Percentiles rank a stretch among this genome's conserved stretches.
phyloP scores from a whole-genome alignment of 2,797 vertebrate species.

The Notolabrus celidotus region DNA sequence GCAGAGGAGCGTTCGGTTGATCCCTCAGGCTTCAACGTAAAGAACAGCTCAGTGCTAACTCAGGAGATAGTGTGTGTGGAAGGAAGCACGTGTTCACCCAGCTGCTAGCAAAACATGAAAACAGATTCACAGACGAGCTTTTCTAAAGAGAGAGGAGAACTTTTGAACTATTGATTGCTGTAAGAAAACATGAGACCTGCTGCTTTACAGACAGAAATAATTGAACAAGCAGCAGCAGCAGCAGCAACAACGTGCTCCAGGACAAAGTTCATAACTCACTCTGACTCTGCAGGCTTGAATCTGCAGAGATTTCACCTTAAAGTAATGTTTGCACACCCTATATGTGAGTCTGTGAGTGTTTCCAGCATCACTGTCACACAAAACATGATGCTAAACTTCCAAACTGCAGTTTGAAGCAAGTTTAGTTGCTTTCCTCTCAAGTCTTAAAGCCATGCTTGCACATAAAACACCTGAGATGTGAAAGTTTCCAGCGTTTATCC shows the following conservation, averaged over 20 bases:
- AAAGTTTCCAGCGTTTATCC: not conserved
- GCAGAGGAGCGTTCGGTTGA: constrained; percentile 3
- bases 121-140: constrained; percentile 21
- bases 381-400: too few relatives aligned
- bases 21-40: not conserved
- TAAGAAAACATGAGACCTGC: not conserved
- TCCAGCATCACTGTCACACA: too few relatives aligned
- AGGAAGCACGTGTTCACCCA: not conserved
- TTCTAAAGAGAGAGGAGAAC: not conserved
- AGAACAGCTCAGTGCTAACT: constrained; percentile 12
- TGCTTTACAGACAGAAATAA: not conserved
- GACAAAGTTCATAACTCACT: not conserved
- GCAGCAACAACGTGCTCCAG: not conserved
- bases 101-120: constrained; percentile 16
- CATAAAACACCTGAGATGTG: not conserved
- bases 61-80: constrained; percentile 6
- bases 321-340: not conserved
- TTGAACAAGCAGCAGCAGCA: not conserved
- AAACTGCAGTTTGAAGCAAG: too few relatives aligned
- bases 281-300: not conserved
- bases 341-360: too few relatives aligned
- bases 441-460: not conserved
- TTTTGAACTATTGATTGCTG: constrained; percentile 2
- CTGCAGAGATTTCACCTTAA: not conserved
- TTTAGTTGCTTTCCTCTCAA: too few relatives aligned